Base-by-base conservation (phyloP, 2,113 vertebrate genomes). In the Hirundichthys speculiger region DNA sequence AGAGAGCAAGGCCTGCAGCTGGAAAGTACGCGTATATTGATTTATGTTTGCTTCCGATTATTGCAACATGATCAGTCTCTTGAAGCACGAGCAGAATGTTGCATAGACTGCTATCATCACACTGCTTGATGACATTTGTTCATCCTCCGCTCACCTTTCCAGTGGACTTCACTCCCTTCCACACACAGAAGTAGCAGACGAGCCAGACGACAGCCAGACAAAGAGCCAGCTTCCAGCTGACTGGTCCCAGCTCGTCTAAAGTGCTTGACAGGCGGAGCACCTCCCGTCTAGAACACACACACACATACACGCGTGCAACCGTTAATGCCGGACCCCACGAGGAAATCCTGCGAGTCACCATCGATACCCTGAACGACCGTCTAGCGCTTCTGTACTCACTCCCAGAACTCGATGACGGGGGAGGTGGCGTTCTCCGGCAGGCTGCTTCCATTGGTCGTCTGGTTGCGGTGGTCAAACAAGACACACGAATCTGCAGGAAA, bases 331-430 rank as follows among this genome's bases (percentile, higher is more conserved):
- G 20, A 25, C 51, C 57, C 41, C 21, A 0, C 30, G 2, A 1
- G 3, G 30, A 34, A 27, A 22, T 34, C 51, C 19, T 19, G 10
- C 7, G 12, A 22, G 0, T 19, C 39, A 48, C 8, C 3, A 12
- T 5, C 21, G 43, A 16, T 15, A 40, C 10, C 24, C 11, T 7
- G 3, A 30, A 46, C 13, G 2, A 11, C 25, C 25, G 7, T 1
- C 9, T 10, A n/a, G 30, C 20, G 50, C 13, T 13, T 45, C 34
- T n/a, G n/a, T n/a, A 96, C 96, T 46, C 92, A 97, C 96, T 98
- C 96, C 95, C 96, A 97, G 85, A 98, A 98, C 84, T 98, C 96
- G 63, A 92, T 92, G 70, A 96, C 88, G 0, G 96, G 90, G 0
- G 95, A 97, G 0, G 94, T 94, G 83, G 88, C 56, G 0, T 96